Evolutionary conservation across 2,113 vertebrate species (phyloP), one percentile per base, ranked within the genome.

Genomic region (Brachyhypopomus occidentalis): DNA sequence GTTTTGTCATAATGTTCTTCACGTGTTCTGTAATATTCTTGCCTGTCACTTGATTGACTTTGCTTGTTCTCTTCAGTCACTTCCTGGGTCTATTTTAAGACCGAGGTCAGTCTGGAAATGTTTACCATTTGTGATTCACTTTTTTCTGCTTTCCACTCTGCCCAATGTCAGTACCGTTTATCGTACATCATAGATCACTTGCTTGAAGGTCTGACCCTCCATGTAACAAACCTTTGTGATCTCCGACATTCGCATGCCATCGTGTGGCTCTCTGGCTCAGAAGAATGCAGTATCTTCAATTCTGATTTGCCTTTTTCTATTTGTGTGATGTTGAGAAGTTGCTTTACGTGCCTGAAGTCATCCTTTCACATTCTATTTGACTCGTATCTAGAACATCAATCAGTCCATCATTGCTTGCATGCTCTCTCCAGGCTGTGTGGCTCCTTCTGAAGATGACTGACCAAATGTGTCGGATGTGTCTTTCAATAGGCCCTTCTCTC

Each of bases 131-230:
- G 82, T 77, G 72, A 84, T 85, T 84, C 76, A 74, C 72, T 72
- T 80, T 82, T 82, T 84, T 75, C 78, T 75, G 52, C 63, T 75
- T 75, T 83, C 58, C 59, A 78, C 77, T 79, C 79, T 87, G 77
- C 59, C 72, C 79, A 87, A 75, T 88, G 84, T 90, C 87, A 87
- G 82, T 89, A 88, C 58, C 81, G 86, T 88, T 89, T 86, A 86
- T 90, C 83, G 22, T 88, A 90, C 83, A 23, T 88, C 89, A 87
- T 83, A 85, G 69, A 72, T 55, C 52, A 81, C 87, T 89, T 88
- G 87, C 87, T 79, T 84, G 79, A 87, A 88, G 86, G 89, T 86
- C 2, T 74, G 84, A 77, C 87, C 86, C 80, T 77, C 64, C 62
- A 19, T 2, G 67, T 62, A 88, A 84, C 75, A 83, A 71, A 82